Conservation (phyloP, 2,113 vertebrate species). For the Edolisoma coerulescens region DNA sequence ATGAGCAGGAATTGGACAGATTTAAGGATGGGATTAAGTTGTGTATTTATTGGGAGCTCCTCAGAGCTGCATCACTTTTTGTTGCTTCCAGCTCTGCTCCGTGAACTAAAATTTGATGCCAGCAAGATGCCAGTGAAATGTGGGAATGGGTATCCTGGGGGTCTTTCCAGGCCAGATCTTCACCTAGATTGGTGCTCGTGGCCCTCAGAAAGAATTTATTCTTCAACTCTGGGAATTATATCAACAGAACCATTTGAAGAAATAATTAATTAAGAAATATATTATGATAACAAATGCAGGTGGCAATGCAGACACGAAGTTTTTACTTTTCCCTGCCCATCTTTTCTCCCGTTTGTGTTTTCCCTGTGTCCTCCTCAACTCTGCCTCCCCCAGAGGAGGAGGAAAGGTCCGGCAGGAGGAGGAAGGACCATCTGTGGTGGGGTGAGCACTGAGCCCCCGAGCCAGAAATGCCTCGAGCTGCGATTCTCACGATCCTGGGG, state of each 20-base stretch:
- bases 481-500: slow-evolving; percentile 68
- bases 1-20: not conserved
- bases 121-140: not conserved
- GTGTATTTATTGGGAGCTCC: not conserved
- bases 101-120: not conserved
- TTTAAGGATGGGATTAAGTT: not conserved
- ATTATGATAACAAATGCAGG: not conserved
- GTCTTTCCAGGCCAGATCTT: not conserved
- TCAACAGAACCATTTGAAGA: too few species aligned
- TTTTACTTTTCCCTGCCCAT: not conserved
- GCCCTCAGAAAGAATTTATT: not conserved
- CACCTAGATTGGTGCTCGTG: not conserved
- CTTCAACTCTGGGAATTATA: not conserved
- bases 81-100: not conserved
- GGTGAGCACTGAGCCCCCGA: not conserved
- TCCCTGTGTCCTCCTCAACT: not conserved
- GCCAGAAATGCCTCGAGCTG: not conserved
- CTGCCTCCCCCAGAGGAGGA: not conserved
- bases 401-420: not conserved
- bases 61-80: not conserved
- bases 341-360: not conserved
- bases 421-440: not conserved
- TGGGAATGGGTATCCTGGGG: not conserved
- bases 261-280: not conserved
- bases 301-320: not conserved